phyloP scores from a whole-genome alignment of 2,888 invertebrate species.

The Pammene fasciana region DNA sequence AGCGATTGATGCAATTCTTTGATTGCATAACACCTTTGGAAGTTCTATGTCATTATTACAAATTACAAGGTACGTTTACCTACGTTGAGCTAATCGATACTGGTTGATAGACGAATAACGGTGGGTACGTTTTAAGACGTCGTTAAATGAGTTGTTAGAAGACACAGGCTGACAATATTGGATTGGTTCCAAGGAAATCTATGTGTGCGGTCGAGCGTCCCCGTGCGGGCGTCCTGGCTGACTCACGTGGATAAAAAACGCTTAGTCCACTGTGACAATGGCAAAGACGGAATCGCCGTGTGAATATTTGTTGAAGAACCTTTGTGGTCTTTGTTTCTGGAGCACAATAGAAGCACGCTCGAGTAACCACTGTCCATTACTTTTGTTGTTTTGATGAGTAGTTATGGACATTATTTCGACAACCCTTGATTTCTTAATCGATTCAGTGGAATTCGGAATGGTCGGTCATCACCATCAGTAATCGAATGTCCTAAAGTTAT shows the following conservation, averaged over 20 bases:
- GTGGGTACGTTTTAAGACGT: conserved; percentile 27
- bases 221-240: conserved; percentile 39
- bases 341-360: conserved; percentile 36
- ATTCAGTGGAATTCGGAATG: background rate
- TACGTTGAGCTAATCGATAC: conserved; percentile 27
- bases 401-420: conserved; percentile 16
- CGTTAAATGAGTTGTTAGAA: conserved; percentile 34
- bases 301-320: conserved; percentile 38
- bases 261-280: conserved; percentile 34
- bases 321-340: conserved; percentile 40
- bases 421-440: background rate
- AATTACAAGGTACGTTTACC: conserved; percentile 12
- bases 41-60: conserved; percentile 16
- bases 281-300: conserved; percentile 38
- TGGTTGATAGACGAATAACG: conserved; percentile 21
- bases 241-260: conserved; percentile 41
- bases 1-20: conserved; percentile 16
- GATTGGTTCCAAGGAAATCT: conserved; percentile 65
- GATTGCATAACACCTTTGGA: conserved; percentile 12
- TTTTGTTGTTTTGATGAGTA: conserved; percentile 27
- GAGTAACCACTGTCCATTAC: conserved; percentile 33
- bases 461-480: too few relatives aligned
- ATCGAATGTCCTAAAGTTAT: background rate
- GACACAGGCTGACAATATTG: conserved; percentile 51
- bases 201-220: conserved; percentile 56